Base-by-base conservation (phyloP, 2,797 vertebrate genomes). In the Myotis pilosus region DNA sequence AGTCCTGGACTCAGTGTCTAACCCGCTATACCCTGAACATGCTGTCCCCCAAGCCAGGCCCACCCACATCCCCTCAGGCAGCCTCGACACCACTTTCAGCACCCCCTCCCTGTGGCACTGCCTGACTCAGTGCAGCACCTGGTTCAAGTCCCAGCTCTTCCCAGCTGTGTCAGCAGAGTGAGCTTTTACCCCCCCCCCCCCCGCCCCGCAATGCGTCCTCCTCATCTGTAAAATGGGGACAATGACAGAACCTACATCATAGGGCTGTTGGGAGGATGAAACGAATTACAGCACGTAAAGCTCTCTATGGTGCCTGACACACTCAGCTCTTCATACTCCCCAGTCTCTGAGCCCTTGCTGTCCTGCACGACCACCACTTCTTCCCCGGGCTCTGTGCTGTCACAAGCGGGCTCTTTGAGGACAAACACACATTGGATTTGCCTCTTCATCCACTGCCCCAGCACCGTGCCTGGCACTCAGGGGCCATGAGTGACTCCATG, bases 221-320 rank as follows among this genome's bases (percentile, higher is more conserved):
- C 68, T 81, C 55, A 15, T 25, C 20, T 57, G 41, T 64, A 62
- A 92, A 79, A 33, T 33, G n/a, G 28, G 64, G 41, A 53, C 57
- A 55, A 62, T 19, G 51, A 74, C 38, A 92, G 72, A 74, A 47
- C 9, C 47, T 12, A 19, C 30, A 1, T 36, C 15, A 1, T 0
- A 55, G 71, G 47, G 55, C 19, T 38, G n/a, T 13, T 30, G 71
- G 69, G 82, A 90, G 38, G 86, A 72, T 88, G 87, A 89, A 86
- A 62, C 60, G n/a, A 64, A 28, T 57, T 57, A 72, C 90, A 11
- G 36, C 30, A 15, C 1, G 4, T 22, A 90, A 85, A 76, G 41
- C 49, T 66, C 66, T 64, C 44, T 38, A 28, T n/a, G 22, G 72
- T 49, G n/a, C 41, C 55, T 3, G 30, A 82, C 53, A 60, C 33